Conservation (phyloP, 2,113 vertebrate genomes). For the Oncorhynchus kisutch region DNA sequence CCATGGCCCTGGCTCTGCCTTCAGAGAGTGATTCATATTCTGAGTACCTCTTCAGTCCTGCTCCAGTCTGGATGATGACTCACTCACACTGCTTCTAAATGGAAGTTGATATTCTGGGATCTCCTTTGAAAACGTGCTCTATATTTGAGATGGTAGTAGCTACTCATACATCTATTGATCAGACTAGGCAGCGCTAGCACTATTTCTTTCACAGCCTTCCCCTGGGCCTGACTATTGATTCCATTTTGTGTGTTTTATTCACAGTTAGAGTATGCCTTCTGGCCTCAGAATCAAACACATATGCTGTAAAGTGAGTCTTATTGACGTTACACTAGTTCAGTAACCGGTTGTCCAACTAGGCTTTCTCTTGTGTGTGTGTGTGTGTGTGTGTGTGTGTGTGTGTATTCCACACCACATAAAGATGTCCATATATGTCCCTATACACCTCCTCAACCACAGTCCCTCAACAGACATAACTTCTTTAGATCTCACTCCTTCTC, state of each 20-base stretch:
- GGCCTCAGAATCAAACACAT: slow-evolving; percentile 41
- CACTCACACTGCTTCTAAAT: background rate
- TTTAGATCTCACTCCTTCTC: no score
- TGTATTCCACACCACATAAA: no score
- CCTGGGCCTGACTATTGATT: slow-evolving; percentile 55
- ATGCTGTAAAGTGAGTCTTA: background rate
- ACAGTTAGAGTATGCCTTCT: slow-evolving; percentile 42
- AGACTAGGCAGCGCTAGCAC: slow-evolving; percentile 22
- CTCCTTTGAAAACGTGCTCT: slow-evolving; percentile 20
- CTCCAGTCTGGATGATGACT: background rate
- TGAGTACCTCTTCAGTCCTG: slow-evolving; percentile 3
- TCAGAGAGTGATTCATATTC: slow-evolving; percentile 29
- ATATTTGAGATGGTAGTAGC: background rate
- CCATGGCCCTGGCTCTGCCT: slow-evolving; percentile 26
- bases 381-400: no score
- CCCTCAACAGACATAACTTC: no score
- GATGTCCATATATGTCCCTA: no score
- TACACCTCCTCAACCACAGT: no score
- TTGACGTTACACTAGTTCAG: background rate
- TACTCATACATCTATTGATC: background rate
- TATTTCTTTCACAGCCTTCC: slow-evolving; percentile 59
- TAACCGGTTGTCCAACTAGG: no score
- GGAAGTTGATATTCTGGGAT: background rate
- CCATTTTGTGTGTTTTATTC: slow-evolving; percentile 56
- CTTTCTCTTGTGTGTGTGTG: no score